Percentiles rank a stretch among this genome's conserved stretches.
phyloP scores from a whole-genome alignment of 2,797 vertebrate genomes.

The Tympanoctomys barrerae region DNA sequence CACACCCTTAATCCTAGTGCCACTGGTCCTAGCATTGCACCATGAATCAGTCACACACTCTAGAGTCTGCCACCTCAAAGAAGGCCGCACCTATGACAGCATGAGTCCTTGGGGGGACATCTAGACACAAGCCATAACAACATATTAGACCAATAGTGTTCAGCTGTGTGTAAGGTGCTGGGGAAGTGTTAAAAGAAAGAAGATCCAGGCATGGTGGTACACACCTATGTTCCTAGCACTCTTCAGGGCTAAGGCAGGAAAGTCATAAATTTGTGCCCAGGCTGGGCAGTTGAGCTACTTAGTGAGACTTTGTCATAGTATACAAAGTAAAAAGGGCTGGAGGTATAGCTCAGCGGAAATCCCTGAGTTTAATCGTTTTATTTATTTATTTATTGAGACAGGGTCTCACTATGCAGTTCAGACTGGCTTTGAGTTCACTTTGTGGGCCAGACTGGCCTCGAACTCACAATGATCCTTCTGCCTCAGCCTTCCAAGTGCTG shows the following conservation, averaged over 20 bases:
- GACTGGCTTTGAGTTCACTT: too few species aligned
- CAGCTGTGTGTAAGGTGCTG: neutral
- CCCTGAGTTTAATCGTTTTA: neutral
- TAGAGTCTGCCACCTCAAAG: neutral
- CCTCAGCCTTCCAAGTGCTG: too few species aligned
- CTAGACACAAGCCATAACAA: neutral
- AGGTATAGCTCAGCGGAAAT: neutral
- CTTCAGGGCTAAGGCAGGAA: neutral
- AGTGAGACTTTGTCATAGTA: neutral
- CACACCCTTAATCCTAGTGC: neutral
- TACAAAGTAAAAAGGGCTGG: neutral
- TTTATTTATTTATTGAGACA: too few species aligned
- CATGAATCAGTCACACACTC: neutral
- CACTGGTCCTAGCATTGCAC: neutral
- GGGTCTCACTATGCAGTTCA: too few species aligned
- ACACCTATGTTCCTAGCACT: neutral
- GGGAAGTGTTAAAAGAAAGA: neutral
- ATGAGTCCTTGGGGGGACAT: neutral
- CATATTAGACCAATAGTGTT: neutral
- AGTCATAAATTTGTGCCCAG: neutral
- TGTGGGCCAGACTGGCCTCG: too few species aligned
- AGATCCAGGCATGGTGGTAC: neutral
- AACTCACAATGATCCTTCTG: too few species aligned
- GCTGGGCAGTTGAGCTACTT: neutral
- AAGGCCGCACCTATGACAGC: neutral